Evolutionary conservation across 2,888 invertebrate species (phyloP), one percentile per base, ranked within the genome.

Genomic region (Leptothorax acervorum): DNA sequence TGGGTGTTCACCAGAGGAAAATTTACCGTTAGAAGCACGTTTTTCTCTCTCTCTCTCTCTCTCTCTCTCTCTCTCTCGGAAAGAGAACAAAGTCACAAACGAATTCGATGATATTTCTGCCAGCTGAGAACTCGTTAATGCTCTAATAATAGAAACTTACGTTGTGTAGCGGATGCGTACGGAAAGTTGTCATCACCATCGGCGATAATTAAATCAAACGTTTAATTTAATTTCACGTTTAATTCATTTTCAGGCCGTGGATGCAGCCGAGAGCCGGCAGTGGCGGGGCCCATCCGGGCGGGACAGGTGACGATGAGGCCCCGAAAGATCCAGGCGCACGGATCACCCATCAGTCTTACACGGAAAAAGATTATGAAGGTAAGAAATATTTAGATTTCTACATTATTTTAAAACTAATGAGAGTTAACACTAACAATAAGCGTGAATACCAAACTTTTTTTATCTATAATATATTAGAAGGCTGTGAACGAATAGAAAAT

Each of bases 311-410:
- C 93, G 98, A 98, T 92, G 98, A 98, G 95, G 98, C 98, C 23
- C 97, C 98, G 2, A 97, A 97, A 92, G 98, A 98, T 95, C 98
- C 98, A 31, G 98, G 98, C 84, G 98, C 97, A 82, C 96, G 97
- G 92, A 97, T 97, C 93, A 96, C 96, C 83, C 97, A 97, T 93
- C 97, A 97, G 94, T 97, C 97, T 93, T 98, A 97, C 95, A 97
- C 98, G 83, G 98, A 98, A 94, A 97, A 97, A 93, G 98, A 98
- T 95, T 98, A 97, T 95, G 98, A 98, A 97, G 98, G 98, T 98
- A 95, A 83, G 18, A 35, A 18, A 18, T 31, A 3, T 23, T 31
- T 31, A 18, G 15, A 3, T 60, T 18, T 39, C 4, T 0, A 23
- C 6, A 35, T 42, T 84, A 23, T 39, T 15, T 45, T 12, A 23